Evolutionary conservation across 2,113 vertebrate species (phyloP).

Genomic region (Electrona antarctica): DNA sequence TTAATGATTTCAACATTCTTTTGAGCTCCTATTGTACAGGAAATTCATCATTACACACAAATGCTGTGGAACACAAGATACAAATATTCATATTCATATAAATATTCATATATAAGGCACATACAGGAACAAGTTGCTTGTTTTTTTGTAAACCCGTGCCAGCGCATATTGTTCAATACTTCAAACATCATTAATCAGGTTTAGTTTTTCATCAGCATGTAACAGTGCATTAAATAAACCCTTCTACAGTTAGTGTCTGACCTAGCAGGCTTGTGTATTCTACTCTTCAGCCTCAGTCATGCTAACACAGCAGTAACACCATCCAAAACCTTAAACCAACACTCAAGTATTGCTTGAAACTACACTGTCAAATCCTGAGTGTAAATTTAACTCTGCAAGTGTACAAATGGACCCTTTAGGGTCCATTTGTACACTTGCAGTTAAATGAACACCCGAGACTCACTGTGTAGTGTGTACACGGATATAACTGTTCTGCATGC

Average conservation of each 20-base stretch:
- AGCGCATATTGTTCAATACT: constrained; percentile 29
- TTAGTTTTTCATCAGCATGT: constrained; percentile 33
- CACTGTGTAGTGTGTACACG: not conserved
- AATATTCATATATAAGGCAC: constrained; percentile 65
- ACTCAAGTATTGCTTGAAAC: constrained; percentile 49
- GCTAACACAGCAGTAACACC: constrained; percentile 25
- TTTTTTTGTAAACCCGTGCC: constrained; percentile 34
- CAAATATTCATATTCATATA: constrained; percentile 30
- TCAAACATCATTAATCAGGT: constrained; percentile 30
- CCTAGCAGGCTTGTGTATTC: constrained; percentile 29
- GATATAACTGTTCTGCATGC: not conserved
- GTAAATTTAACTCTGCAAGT: too few species aligned
- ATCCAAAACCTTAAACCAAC: constrained; percentile 10
- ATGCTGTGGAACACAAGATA: constrained; percentile 8
- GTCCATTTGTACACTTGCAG: too few species aligned
- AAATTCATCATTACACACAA: constrained; percentile 24
- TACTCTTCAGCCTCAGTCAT: constrained; percentile 19
- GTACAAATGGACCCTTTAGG: too few species aligned
- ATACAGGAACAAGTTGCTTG: constrained; percentile 32
- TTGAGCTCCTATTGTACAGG: constrained; percentile 7
- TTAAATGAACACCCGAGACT: too few species aligned
- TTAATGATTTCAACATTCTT: constrained; percentile 29
- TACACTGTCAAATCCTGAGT: not conserved
- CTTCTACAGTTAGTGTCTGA: constrained; percentile 44
- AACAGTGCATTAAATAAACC: constrained; percentile 25